Evolutionary conservation across 2,797 vertebrate species (phyloP), one percentile per base, ranked within the genome.

Genomic region (Sardinella longiceps): DNA sequence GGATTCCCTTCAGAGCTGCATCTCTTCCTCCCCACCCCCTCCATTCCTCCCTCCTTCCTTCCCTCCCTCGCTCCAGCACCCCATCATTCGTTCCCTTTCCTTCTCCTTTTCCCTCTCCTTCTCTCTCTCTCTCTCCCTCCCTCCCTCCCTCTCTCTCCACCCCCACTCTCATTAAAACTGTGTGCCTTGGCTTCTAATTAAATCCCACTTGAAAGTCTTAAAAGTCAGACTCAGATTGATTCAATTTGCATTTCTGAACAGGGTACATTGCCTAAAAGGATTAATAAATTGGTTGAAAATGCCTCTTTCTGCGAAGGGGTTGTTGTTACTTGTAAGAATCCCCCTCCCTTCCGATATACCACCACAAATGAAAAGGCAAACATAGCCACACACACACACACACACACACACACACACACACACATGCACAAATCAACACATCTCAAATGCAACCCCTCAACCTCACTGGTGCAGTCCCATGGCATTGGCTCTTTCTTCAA

Each of bases 131-230:
- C 89, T 87, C 87, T 88, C 88, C 88, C 85, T 87, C 89, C 85
- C 82, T 90, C 86, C 85, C 85, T 88, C 91, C 89, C 92, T 30
- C 82, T 82, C 85, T 85, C 86, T 87, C 88, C 93, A 92, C 93
- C 94, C 94, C 93, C 94, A 93, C 94, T 93, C 94, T 95, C 95
- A 95, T 95, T 95, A 95, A 95, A 95, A 95, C 93, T 91, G 92
- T 91, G 93, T 85, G 94, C 93, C 93, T 93, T 91, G 81, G 94
- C 94, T 95, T 95, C 94, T 95, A 95, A 95, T 95, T 95, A 95
- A 95, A 95, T 95, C 94, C 95, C 95, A 94, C 95, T 95, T 95
- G 95, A 95, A 95, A 95, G 95, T 95, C 95, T 95, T 94, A 95
- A 95, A 95, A 95, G 94, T 95, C 95, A 94, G 95, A 93, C 92